Conservation (phyloP, 2,113 vertebrate genomes). For the Gyps fulvus region DNA sequence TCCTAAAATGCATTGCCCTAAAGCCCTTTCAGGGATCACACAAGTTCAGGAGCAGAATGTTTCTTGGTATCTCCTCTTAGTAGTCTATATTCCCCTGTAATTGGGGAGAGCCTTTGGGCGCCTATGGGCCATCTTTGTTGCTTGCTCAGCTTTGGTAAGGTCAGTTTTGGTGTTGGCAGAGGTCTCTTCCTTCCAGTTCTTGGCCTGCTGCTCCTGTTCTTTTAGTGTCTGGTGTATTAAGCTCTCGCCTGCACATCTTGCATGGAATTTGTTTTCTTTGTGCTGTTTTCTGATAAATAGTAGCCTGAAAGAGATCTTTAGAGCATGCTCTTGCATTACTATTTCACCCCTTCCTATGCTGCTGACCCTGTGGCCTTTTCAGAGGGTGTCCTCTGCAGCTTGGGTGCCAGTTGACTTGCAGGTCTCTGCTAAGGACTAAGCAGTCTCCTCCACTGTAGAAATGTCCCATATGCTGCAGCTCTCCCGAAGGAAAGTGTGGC, state of each 20-base stretch:
- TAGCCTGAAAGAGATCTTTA: neutral
- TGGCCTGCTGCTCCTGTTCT: neutral
- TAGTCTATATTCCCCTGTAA: neutral
- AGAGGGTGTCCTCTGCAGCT: neutral
- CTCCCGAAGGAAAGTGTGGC: neutral
- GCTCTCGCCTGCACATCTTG: neutral
- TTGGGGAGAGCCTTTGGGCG: neutral
- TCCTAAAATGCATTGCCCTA: rapidly evolving
- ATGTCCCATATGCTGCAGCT: neutral
- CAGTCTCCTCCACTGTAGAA: rapidly evolving
- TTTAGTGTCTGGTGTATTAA: neutral
- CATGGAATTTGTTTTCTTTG: neutral
- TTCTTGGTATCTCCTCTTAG: neutral
- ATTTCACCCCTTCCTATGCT: neutral
- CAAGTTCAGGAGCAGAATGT: neutral
- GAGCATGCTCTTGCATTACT: neutral
- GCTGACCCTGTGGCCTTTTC: neutral
- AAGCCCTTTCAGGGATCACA: neutral
- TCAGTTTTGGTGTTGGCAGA: neutral
- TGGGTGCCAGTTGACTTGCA: neutral
- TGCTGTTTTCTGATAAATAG: neutral
- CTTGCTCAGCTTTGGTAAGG: neutral
- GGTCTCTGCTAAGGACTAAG: neutral
- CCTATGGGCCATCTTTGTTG: neutral
- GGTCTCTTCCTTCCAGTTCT: neutral